Percentiles rank a stretch among this genome's conserved stretches.
These are phyloP conservation scores for Adrianichthys oophorus DNA, from an alignment of 2,797 vertebrate genomes.

Conservation along the genomic window DNA sequence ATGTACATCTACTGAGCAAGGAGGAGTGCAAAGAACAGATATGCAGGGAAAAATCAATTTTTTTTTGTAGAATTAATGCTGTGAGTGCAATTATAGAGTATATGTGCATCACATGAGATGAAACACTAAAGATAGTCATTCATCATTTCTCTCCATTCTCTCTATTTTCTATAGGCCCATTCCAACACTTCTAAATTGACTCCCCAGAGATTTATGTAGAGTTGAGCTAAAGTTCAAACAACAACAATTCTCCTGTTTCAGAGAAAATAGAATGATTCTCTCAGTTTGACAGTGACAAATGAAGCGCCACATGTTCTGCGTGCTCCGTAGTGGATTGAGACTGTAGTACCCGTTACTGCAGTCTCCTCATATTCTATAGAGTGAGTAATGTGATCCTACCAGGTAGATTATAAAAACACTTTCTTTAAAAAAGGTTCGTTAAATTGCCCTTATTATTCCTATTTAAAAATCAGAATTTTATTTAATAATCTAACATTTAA, in stretches of 20 bases:
- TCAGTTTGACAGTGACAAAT: slow-evolving; percentile 41
- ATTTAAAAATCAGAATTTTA: too few relatives aligned
- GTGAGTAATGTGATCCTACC: slow-evolving; percentile 47
- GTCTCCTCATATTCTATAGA: slow-evolving; percentile 41
- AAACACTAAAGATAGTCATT: too few relatives aligned
- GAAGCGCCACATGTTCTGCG: slow-evolving; percentile 13
- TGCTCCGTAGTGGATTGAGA: slow-evolving; percentile 32
- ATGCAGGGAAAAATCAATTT: too few relatives aligned
- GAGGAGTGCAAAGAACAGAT: too few relatives aligned
- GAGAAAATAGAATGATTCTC: slow-evolving; percentile 23
- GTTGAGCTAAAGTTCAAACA: slow-evolving; percentile 40
- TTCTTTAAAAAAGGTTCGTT: neutral
- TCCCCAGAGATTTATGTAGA: slow-evolving; percentile 14
- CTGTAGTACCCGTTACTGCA: slow-evolving; percentile 28
- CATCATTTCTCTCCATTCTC: neutral
- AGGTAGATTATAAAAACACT: slow-evolving; percentile 26
- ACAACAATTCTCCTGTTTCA: slow-evolving; percentile 19
- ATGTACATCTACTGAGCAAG: too few relatives aligned
- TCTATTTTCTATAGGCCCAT: slow-evolving; percentile 21
- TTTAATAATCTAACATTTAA: too few relatives aligned
- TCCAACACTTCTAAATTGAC: slow-evolving; percentile 29
- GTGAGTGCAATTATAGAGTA: too few relatives aligned
- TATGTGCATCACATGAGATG: too few relatives aligned
- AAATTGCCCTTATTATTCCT: too few relatives aligned
- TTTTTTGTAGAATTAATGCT: too few relatives aligned